Conservation (phyloP, 2,797 vertebrate species). For the Crocodylus rhombifer region DNA sequence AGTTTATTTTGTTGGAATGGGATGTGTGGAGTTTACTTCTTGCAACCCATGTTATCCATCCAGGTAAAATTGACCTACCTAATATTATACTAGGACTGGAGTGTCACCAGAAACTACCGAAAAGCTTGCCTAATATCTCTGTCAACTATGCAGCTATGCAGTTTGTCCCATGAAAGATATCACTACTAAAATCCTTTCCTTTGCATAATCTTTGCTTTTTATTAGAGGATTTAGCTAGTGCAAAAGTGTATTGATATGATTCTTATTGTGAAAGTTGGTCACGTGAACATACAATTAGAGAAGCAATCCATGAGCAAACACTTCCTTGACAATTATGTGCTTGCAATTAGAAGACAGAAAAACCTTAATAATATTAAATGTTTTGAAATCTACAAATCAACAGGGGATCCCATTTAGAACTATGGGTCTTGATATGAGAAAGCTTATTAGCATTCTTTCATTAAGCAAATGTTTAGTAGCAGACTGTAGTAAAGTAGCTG, state of each 20-base stretch:
- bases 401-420: neutral
- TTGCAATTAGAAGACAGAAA: neutral
- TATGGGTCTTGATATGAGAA: neutral
- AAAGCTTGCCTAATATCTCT: too few relatives aligned
- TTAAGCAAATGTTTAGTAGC: neutral
- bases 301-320: neutral
- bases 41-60: neutral
- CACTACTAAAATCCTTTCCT: too few relatives aligned
- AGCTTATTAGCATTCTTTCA: neutral
- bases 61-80: neutral
- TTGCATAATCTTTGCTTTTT: neutral
- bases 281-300: neutral
- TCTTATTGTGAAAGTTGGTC: neutral
- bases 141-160: too few relatives aligned
- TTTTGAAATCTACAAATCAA: neutral
- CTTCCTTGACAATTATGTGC: neutral
- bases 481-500: neutral
- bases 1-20: too few relatives aligned
- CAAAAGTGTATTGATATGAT: neutral
- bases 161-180: too few relatives aligned
- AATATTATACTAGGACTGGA: too few relatives aligned
- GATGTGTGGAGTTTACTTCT: neutral
- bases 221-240: neutral
- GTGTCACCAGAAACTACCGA: too few relatives aligned
- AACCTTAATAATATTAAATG: neutral